Percentiles rank a stretch among this genome's conserved stretches.
Evolutionary conservation across 2,888 invertebrate species (phyloP).

Genomic region (Hypselothyrea guttata): DNA sequence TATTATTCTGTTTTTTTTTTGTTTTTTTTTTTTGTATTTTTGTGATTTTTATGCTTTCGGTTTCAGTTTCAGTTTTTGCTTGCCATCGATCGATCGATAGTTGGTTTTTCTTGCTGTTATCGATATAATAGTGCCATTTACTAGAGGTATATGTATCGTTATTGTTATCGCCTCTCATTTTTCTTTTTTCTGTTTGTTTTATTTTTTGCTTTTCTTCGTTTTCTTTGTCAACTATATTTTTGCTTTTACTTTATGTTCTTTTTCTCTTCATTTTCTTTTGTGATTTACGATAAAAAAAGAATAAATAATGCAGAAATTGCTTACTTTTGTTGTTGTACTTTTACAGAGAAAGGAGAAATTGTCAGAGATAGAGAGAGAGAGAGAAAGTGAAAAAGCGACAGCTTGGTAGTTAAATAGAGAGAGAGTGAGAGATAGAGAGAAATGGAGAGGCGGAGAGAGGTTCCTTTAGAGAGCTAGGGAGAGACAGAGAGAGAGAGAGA

Average conservation of each 20-base stretch:
- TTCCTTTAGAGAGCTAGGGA: slow-evolving; percentile 6
- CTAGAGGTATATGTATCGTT: slow-evolving; percentile 8
- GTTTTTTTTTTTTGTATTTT: slow-evolving; percentile 83
- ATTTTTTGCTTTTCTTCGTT: slow-evolving; percentile 69
- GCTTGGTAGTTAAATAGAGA: background rate
- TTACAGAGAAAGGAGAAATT: slow-evolving; percentile 30
- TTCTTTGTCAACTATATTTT: slow-evolving; percentile 64
- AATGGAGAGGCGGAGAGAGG: slow-evolving; percentile 10
- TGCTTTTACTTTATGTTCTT: slow-evolving; percentile 15
- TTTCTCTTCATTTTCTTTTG: slow-evolving; percentile 22
- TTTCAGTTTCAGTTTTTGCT: slow-evolving; percentile 72
- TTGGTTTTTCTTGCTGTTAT: slow-evolving; percentile 42
- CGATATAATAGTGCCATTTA: slow-evolving; percentile 49
- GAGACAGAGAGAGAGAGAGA: slow-evolving; percentile 29
- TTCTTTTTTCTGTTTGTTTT: too few species aligned
- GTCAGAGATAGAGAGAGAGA: slow-evolving; percentile 17
- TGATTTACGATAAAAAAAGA: slow-evolving; percentile 23
- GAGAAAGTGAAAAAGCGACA: slow-evolving; percentile 25
- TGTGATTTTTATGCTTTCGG: slow-evolving; percentile 79
- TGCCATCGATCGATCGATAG: slow-evolving; percentile 62
- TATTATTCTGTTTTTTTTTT: slow-evolving; percentile 62
- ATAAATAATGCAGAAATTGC: slow-evolving; percentile 28
- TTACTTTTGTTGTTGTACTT: slow-evolving; percentile 49
- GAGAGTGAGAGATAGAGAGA: background rate
- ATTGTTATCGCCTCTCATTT: slow-evolving; percentile 58